Evolutionary conservation across 2,113 vertebrate genomes (phyloP).

Genomic region (zebrafish (Danio rerio)): GRCz12tu NC_133188.1:26308001-26308500

Average conservation of each 20-base stretch:
- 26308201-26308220: not conserved
- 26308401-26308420: too few species aligned
- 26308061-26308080: conserved; percentile 5
- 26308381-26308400: too few species aligned
- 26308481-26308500: too few species aligned
- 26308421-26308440: too few species aligned
- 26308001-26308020: not conserved
- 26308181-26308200: not conserved
- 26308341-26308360: not conserved
- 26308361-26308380: not conserved
- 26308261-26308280: conserved; percentile 1
- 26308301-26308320: conserved; percentile 13
- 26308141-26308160: not conserved
- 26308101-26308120: too few species aligned
- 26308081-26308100: conserved; percentile 20
- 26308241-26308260: not conserved
- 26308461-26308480: too few species aligned
- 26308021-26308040: not conserved
- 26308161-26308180: not conserved
- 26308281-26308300: conserved; percentile 21
- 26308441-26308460: too few species aligned
- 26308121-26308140: not conserved
- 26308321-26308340: not conserved
- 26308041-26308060: not conserved
- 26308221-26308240: not conserved